phyloP scores from a whole-genome alignment of 2,888 invertebrate species.

The Rotaria magnacalcarata region DNA sequence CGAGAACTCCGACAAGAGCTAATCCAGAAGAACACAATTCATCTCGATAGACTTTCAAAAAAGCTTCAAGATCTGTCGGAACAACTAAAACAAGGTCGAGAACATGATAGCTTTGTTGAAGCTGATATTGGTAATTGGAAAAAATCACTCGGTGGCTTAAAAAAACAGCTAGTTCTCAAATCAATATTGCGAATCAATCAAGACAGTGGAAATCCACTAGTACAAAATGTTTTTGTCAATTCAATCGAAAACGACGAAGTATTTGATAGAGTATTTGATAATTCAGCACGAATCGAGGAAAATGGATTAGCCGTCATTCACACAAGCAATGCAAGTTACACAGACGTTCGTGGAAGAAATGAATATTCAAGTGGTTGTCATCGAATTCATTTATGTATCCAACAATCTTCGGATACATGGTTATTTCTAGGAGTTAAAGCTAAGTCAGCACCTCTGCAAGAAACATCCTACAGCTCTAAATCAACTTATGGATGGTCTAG shows the following conservation, averaged over 20 bases:
- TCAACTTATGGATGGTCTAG: not conserved
- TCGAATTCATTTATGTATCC: not conserved
- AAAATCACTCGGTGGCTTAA: not conserved
- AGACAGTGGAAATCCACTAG: not conserved
- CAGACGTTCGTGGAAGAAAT: not conserved
- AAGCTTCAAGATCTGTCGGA: not conserved
- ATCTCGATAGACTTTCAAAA: not conserved
- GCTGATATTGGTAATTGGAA: not conserved
- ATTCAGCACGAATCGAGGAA: not conserved
- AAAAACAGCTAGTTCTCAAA: rapidly evolving
- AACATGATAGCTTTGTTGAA: not conserved
- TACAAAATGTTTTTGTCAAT: not conserved
- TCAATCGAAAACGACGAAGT: not conserved
- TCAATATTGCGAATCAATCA: not conserved
- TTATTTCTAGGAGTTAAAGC: not conserved
- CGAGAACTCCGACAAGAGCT: not conserved
- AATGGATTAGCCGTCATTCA: not conserved
- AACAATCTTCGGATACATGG: not conserved
- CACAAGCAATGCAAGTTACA: rapidly evolving
- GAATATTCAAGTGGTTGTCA: not conserved
- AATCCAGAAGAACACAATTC: not conserved
- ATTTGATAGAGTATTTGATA: not conserved
- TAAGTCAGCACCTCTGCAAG: not conserved
- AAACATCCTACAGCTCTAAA: not conserved
- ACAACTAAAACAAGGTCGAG: not conserved